phyloP scores from a whole-genome alignment of 2,113 vertebrate genomes.

The Sula dactylatra region DNA sequence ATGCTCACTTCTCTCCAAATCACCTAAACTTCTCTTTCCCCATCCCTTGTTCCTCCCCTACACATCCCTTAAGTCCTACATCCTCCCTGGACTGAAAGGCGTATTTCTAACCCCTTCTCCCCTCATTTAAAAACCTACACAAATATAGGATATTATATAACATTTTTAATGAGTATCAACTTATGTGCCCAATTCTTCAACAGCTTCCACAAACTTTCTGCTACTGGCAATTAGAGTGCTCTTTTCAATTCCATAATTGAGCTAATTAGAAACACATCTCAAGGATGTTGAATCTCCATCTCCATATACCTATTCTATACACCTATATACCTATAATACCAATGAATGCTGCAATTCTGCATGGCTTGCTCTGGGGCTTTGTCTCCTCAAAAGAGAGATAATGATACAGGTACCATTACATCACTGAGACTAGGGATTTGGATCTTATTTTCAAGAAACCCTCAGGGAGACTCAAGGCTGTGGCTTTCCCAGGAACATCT shows the following conservation, averaged over 20 bases:
- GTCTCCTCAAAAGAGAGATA: neutral
- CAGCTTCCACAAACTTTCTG: neutral
- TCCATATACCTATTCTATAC: neutral
- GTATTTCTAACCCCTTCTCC: neutral
- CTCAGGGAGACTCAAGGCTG: neutral
- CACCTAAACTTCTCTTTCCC: neutral
- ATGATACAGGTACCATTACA: neutral
- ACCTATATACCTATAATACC: too few species aligned
- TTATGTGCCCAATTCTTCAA: neutral
- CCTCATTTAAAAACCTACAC: neutral
- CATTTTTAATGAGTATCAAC: neutral
- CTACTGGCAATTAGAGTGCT: neutral
- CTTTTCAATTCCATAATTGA: neutral
- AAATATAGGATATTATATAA: neutral
- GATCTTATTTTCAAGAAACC: neutral
- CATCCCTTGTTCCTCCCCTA: neutral
- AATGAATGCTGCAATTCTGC: neutral
- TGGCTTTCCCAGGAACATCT: neutral
- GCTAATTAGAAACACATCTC: neutral
- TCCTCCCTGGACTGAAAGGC: neutral
- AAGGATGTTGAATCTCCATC: neutral
- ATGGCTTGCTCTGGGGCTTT: neutral
- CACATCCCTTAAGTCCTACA: rapidly evolving
- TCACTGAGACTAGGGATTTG: neutral
- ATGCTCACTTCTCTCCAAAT: neutral